Conservation (phyloP, 2,797 vertebrate genomes). For the Garrulus glandarius region DNA sequence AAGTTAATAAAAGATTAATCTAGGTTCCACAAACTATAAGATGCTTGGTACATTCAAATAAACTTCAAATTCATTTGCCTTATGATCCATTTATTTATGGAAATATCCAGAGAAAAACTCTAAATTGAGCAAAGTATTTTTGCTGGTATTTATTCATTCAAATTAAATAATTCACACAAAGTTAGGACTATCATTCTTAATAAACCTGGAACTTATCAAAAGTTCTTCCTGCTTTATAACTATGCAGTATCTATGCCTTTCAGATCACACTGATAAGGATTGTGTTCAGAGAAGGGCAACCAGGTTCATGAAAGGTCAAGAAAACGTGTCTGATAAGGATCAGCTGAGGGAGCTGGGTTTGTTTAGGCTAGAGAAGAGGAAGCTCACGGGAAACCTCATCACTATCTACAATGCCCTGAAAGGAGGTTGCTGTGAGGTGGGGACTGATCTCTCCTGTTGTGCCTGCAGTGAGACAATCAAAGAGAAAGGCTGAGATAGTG, state of each 20-base stretch:
- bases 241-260: neutral
- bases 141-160: neutral
- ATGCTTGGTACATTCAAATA: neutral
- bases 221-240: neutral
- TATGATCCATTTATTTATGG: neutral
- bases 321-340: neutral
- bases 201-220: neutral
- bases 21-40: neutral
- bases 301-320: neutral
- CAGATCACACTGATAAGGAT: neutral
- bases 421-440: neutral
- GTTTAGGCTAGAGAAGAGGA: neutral
- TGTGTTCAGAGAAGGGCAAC: neutral
- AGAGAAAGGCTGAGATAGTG: neutral
- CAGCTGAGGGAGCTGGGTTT: neutral
- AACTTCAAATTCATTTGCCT: neutral
- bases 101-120: neutral
- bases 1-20: neutral
- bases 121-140: neutral
- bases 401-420: neutral
- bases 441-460: rapidly evolving
- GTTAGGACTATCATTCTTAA: neutral
- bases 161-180: neutral
- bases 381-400: rapidly evolving
- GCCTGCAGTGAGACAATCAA: neutral